Evolutionary conservation across 2,888 invertebrate species (phyloP), one percentile per base, ranked within the genome.

Genomic region (Exephanes ischioxanthus): DNA sequence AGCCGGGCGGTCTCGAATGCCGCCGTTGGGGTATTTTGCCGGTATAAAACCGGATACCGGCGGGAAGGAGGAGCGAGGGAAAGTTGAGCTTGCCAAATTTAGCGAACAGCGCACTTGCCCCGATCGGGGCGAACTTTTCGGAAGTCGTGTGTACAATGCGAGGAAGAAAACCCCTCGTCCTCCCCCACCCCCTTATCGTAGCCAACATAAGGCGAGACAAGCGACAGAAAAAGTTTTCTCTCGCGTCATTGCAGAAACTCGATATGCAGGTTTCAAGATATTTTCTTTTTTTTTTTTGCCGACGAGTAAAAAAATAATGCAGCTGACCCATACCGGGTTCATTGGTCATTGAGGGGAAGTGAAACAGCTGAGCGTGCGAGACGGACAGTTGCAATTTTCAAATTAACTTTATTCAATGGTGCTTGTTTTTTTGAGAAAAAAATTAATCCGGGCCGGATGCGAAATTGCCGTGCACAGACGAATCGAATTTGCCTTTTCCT

Each of bases 1-100:
- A 58, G 30, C 14, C 51, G 51, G 45, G 48, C 33, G 58, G 75
- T 75, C 37, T 70, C 58, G 19, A 30, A 48, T 30, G 61, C 30
- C 61, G 61, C 41, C 45, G 7, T 41, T 33, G 14, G 16, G 61
- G 3, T 26, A 26, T 61, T 61, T 30, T 30, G 61, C 30, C 61
- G 61, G 61, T 16, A 61, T 61, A 61, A 61, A 61, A 61, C 61
- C 45, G 61, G 30, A 61, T 61, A 33, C 61, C 30, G 16, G 16
- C 11, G 61, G 5, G 53, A 53, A 2, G 19, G 16, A 14, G 61
- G 30, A 67, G 33, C 71, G 55, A 71, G 63, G 55, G 73, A 83
- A 81, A 72, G 76, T 84, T 58, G 82, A 30, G 87, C 85, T 88
- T 84, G 87, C 87, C 85, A 88, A 89, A 89, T 88, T 87, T 77